phyloP scores from a whole-genome alignment of 2,113 vertebrate genomes.

The Ceyx margarethae region DNA sequence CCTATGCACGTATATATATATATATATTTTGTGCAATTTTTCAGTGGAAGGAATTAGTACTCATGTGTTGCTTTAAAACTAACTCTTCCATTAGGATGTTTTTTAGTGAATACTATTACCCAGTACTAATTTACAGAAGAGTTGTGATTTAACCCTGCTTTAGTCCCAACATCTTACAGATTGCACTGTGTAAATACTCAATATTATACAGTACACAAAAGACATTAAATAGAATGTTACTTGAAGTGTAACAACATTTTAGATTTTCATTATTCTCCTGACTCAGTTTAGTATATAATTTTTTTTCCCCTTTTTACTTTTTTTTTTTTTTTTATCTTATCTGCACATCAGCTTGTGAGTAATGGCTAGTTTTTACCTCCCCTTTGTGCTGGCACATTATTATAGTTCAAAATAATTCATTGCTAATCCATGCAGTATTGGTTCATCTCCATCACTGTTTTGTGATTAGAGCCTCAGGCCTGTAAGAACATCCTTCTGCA shows the following conservation, averaged over 20 bases:
- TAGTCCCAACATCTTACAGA: slow-evolving; percentile 43
- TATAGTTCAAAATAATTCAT: slow-evolving; percentile 79
- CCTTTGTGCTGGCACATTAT: slow-evolving; percentile 73
- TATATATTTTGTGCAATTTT: background rate
- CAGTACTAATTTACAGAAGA: slow-evolving; percentile 43
- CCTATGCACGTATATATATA: background rate
- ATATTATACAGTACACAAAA: slow-evolving; percentile 43
- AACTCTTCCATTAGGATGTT: slow-evolving; percentile 5
- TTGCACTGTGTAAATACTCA: slow-evolving; percentile 53
- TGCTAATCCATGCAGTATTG: slow-evolving; percentile 80
- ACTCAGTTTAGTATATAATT: slow-evolving; percentile 69
- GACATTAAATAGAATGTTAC: slow-evolving; percentile 68
- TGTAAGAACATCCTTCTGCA: slow-evolving; percentile 56
- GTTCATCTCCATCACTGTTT: slow-evolving; percentile 77
- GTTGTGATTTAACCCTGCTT: slow-evolving; percentile 58
- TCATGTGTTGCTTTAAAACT: background rate
- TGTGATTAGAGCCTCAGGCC: slow-evolving; percentile 76
- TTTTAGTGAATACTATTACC: background rate
- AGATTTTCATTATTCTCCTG: slow-evolving; percentile 70
- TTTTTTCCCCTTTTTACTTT: slow-evolving; percentile 31
- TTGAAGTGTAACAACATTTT: slow-evolving; percentile 69
- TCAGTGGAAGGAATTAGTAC: background rate
- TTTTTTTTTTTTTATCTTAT: slow-evolving; percentile 35
- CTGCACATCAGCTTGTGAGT: slow-evolving; percentile 74
- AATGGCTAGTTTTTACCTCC: slow-evolving; percentile 76